Conservation (phyloP, 37 sponge, comb jelly and placozoan species). For the Lycopodina hypogea region DNA sequence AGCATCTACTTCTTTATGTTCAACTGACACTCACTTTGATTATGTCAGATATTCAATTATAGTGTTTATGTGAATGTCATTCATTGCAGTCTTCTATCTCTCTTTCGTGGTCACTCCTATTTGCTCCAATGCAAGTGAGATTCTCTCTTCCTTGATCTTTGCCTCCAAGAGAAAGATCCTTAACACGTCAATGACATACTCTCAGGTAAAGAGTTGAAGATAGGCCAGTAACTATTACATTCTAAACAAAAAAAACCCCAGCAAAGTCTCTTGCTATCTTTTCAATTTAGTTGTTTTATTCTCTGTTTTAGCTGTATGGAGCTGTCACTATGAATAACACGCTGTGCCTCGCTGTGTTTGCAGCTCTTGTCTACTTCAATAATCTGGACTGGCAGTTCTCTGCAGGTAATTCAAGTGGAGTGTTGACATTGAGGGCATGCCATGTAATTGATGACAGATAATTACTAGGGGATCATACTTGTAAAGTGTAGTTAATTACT, state of each 20-base stretch:
- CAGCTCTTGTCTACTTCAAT: conserved; percentile 71
- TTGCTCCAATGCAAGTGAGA: conserved; percentile 93
- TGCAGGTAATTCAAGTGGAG: conserved; percentile 81
- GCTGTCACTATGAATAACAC: conserved; percentile 97
- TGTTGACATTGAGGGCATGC: too few relatives aligned
- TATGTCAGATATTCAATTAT: background rate
- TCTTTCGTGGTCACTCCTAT: conserved; percentile 90
- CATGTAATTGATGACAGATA: too few relatives aligned
- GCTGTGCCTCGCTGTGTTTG: conserved; percentile 83
- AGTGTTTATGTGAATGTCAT: background rate
- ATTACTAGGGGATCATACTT: too few relatives aligned
- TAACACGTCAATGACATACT: conserved; percentile 80
- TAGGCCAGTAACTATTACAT: background rate
- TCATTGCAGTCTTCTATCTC: conserved; percentile 73
- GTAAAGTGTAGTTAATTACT: too few relatives aligned
- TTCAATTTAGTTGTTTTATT: background rate
- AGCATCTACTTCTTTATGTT: too few relatives aligned
- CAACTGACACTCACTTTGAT: background rate
- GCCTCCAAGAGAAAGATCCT: conserved; percentile 78
- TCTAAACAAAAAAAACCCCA: too few relatives aligned
- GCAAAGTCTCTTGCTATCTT: too few relatives aligned
- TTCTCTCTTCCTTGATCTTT: conserved; percentile 91
- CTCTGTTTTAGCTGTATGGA: conserved; percentile 72
- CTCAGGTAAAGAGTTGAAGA: conserved; percentile 73
- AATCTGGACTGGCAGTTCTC: conserved; percentile 84